Base-by-base conservation (phyloP, 1,140 invertebrate genomes). In the Helicoverpa armigera region DNA sequence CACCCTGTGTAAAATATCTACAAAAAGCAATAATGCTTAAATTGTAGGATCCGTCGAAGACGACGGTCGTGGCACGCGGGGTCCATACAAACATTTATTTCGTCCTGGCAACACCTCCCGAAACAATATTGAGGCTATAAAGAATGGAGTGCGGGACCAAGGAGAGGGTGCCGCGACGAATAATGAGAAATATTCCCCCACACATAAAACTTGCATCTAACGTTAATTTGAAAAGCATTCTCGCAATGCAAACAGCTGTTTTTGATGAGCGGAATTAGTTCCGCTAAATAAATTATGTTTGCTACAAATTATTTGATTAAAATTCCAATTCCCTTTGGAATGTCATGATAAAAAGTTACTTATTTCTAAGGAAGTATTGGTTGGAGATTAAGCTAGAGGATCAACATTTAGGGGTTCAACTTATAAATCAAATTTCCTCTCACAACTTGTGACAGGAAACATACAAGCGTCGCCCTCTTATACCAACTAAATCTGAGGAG, bases 41-140 rank as follows among this genome's bases (percentile, higher is more conserved):
- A 90, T 85, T 82, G 83, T 82, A 5, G 56, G 78, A 80, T 73
- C 69, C 23, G 48, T 65, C 12, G 58, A 53, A 74, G 79, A 82
- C 56, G 58, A 50, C 63, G 65, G 83, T 80, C 53, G 67, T 61
- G 76, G 77, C 73, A 87, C 83, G 81, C 83, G 73, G 83, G 85
- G 61, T 84, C 79, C 86, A 83, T 86, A 85, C 85, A 87, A 86
- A 89, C 85, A 91, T 90, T 88, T 87, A 88, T 90, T 87, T 86
- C 86, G 84, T 85, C 76, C 43, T 80, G 81, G 85, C 83, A 82
- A 88, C 76, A 86, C 83, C 83, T 77, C 51, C 82, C 81, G 81
- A 89, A 91, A 91, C 87, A 89, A 90, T 90, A 90, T 92, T 89
- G 88, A 79, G 29, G 85, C 85, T 72, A 88, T 89, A 89, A 88